Percentiles rank a stretch among this genome's conserved stretches.
Evolutionary conservation across 1,140 invertebrate species (phyloP).

Genomic region (Danaus melanippus): DNA sequence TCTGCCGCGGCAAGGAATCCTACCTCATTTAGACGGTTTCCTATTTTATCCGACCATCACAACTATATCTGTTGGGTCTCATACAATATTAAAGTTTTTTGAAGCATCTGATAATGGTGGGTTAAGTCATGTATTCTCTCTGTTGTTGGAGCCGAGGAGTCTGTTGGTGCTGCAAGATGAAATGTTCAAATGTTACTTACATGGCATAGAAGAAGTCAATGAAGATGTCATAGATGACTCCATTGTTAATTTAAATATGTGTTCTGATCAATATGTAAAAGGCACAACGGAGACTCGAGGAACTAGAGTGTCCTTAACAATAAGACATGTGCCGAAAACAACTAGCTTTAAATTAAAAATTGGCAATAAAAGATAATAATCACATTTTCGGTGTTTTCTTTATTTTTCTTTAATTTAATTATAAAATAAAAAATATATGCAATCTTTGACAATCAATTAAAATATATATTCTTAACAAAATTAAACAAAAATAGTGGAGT

Average conservation of each 20-base stretch:
- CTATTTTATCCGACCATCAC: slow-evolving; percentile 94
- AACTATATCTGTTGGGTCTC: slow-evolving; percentile 92
- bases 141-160: slow-evolving; percentile 91
- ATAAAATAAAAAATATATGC: no score
- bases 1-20: slow-evolving; percentile 91
- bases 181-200: slow-evolving; percentile 89
- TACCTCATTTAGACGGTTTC: slow-evolving; percentile 96
- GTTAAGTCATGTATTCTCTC: slow-evolving; percentile 71
- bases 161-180: slow-evolving; percentile 88
- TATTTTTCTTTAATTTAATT: no score
- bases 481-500: no score
- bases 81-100: slow-evolving; percentile 91
- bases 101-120: slow-evolving; percentile 52
- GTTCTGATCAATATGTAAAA: slow-evolving; percentile 70
- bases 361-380: slow-evolving; percentile 75
- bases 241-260: slow-evolving; percentile 79
- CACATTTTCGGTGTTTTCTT: no score
- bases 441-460: no score
- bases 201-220: slow-evolving; percentile 88
- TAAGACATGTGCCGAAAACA: slow-evolving; percentile 93
- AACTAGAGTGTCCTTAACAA: slow-evolving; percentile 92
- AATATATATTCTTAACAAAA: no score
- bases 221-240: slow-evolving; percentile 79
- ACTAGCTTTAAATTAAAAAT: slow-evolving; percentile 75
- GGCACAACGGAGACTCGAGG: slow-evolving; percentile 75